These are phyloP conservation scores for Myotis davidii DNA, from an alignment of 2,113 vertebrate genomes.

Conservation along the genomic window DNA sequence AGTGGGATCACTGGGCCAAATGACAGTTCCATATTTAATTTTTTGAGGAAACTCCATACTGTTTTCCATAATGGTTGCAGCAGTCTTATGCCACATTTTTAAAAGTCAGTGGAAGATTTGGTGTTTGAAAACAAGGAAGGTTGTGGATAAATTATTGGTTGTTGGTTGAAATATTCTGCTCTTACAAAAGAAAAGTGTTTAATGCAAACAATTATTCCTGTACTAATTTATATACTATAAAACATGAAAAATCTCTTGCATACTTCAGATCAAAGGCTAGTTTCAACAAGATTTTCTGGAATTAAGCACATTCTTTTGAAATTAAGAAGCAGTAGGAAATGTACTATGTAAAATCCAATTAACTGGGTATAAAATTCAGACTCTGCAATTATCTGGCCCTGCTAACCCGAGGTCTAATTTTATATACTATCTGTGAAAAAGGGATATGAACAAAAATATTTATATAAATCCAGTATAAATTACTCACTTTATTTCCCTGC, in stretches of 20 bases:
- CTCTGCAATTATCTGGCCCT: background rate
- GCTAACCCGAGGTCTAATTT: background rate
- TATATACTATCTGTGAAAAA: slow-evolving; percentile 18
- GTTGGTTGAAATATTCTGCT: slow-evolving; percentile 16
- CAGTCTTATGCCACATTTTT: background rate
- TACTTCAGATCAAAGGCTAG: slow-evolving; percentile 23
- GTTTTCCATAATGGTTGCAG: too few species aligned
- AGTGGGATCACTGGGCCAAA: too few species aligned
- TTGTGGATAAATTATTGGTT: slow-evolving; percentile 31
- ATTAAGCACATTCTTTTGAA: slow-evolving; percentile 52
- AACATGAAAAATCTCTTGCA: background rate
- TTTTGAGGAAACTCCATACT: too few species aligned
- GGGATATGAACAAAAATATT: slow-evolving; percentile 43
- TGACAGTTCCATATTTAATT: too few species aligned
- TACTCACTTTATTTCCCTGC: slow-evolving; percentile 54
- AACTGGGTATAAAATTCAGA: background rate
- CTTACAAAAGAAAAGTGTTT: slow-evolving; percentile 1
- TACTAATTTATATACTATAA: slow-evolving; percentile 46
- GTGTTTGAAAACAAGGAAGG: background rate
- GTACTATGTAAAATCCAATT: background rate
- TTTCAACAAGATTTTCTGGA: slow-evolving; percentile 41
- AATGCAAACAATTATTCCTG: slow-evolving; percentile 26
- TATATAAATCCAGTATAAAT: background rate
- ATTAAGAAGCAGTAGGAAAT: slow-evolving; percentile 53
- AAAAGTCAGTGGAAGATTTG: background rate